These are phyloP conservation scores for Prochilodus magdalenae DNA, from an alignment of 2,113 vertebrate species.

Conservation along the genomic window DNA sequence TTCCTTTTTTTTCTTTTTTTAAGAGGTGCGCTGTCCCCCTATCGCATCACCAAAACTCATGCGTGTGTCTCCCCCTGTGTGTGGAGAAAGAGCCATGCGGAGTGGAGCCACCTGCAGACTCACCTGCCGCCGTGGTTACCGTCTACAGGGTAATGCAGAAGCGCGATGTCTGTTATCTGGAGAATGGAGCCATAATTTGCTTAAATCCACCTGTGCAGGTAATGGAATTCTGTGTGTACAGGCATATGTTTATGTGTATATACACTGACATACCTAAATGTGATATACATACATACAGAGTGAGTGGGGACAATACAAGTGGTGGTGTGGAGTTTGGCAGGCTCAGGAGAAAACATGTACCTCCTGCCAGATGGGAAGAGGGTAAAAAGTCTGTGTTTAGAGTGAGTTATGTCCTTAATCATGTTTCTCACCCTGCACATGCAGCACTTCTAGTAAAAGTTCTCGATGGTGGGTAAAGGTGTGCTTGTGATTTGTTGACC, in stretches of 20 bases:
- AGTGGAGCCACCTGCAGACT: conserved; percentile 82
- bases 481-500: no score
- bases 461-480: no score
- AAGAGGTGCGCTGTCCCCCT: conserved; percentile 85
- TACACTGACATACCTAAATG: no score
- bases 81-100: conserved; percentile 78
- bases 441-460: no score
- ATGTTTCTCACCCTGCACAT: no score
- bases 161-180: conserved; percentile 85
- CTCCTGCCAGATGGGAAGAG: no score
- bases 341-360: no score
- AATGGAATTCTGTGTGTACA: conserved; percentile 38
- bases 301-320: no score
- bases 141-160: conserved; percentile 82
- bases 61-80: conserved; percentile 80
- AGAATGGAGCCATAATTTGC: conserved; percentile 85
- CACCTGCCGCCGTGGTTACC: conserved; percentile 86
- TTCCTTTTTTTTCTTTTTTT: neutral
- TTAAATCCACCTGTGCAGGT: conserved; percentile 89
- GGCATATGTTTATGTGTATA: conserved; percentile 12
- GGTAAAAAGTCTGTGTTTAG: no score
- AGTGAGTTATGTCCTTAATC: no score
- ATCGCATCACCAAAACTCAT: conserved; percentile 79
- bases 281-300: no score
- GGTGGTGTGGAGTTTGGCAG: no score